Evolutionary conservation across 1,140 invertebrate species (phyloP), one percentile per base, ranked within the genome.

Genomic region (Drosophila paulistorum): DNA sequence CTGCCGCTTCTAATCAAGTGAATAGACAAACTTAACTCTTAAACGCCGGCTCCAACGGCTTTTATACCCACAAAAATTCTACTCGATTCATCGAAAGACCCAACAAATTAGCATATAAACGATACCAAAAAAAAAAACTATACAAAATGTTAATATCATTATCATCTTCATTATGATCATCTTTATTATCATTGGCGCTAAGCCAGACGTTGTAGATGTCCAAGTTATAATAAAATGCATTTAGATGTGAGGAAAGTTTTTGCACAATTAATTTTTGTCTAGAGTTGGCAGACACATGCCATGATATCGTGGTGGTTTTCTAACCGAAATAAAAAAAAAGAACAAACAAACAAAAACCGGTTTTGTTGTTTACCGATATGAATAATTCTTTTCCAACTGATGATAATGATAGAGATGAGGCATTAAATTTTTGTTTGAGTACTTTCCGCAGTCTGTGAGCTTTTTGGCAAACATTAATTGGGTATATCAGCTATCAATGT

Each of bases 221-320:
- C 10, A 23, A 51, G 17, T 11, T 51, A 51, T 51, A 51, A 51
- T 51, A 51, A 23, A 51, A 51, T 51, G 45, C 45, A 51, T 23
- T 51, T 51, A 51, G 17, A 51, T 23, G 17, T 51, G 45, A 51
- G 45, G 45, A 51, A 51, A 51, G 45, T 51, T 51, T 51, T 51
- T 51, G 45, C 17, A 51, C 45, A 51, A 51, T 51, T 51, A 51
- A 51, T 51, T 51, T 51, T 51, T 51, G 45, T 10, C 45, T 51
- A 51, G 17, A 51, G 17, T 23, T 51, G 45, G 17, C 17, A 51
- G 17, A 51, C 45, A 23, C 45, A 51, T 51, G 45, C 45, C 17
- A 51, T 11, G 17, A 51, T 51, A 20, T 51, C 17, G 45, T 51
- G 45, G 7, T 51, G 17, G 45, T 51, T 51, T 51, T 51, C 45